Conservation (phyloP, 2,113 vertebrate genomes). For the Pseudolaguvia tuberculata region DNA sequence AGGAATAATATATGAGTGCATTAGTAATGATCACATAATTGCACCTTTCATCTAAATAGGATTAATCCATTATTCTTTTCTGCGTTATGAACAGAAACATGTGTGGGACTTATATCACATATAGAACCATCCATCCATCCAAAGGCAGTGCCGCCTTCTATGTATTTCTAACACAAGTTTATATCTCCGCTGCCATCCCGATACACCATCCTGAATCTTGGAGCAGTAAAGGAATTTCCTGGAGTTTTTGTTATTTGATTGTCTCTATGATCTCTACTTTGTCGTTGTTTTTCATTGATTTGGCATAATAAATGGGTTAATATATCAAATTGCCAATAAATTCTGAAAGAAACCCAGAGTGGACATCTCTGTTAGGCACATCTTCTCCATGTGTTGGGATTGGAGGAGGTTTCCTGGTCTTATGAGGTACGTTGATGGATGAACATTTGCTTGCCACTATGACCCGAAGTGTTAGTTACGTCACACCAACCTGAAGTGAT, state of each 20-base stretch:
- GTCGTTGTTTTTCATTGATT: too few species aligned
- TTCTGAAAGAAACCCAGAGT: too few species aligned
- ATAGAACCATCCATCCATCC: slow-evolving; percentile 1
- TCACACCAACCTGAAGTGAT: slow-evolving; percentile 14
- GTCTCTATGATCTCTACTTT: too few species aligned
- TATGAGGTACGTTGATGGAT: slow-evolving; percentile 48
- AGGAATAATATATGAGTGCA: slow-evolving; percentile 6
- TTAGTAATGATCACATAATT: slow-evolving; percentile 23
- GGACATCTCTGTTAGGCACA: too few species aligned
- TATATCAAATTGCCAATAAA: too few species aligned
- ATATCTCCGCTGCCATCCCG: not conserved
- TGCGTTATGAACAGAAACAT: too few species aligned
- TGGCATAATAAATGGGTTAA: too few species aligned
- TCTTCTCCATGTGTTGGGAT: slow-evolving; percentile 36
- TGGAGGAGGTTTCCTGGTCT: slow-evolving; percentile 35
- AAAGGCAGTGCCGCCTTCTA: not conserved
- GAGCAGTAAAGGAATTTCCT: not conserved
- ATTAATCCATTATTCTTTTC: not conserved
- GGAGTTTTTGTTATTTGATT: not conserved
- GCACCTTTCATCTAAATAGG: not conserved
- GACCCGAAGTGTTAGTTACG: slow-evolving; percentile 14
- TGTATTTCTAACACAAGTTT: not conserved
- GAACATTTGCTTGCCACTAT: slow-evolving; percentile 28
- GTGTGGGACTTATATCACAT: too few species aligned
- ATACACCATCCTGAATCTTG: not conserved